Percentiles rank a stretch among this genome's conserved stretches.
Conservation (phyloP, 2,797 vertebrate genomes). For the Megaceryle alcyon region DNA sequence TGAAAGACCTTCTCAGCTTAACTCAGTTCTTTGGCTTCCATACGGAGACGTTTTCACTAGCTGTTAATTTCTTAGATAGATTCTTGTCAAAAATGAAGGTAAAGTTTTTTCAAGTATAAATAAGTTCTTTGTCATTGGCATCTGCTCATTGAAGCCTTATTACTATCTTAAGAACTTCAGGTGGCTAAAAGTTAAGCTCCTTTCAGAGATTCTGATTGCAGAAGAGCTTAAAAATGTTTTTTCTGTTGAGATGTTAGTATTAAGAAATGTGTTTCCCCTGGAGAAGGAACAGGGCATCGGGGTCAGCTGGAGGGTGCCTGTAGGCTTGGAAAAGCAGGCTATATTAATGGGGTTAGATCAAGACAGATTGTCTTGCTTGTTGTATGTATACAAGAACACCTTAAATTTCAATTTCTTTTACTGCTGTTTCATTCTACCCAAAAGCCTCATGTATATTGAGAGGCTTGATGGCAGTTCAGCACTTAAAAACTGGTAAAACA, state of each 20-base stretch:
- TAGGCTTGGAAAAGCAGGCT: background rate
- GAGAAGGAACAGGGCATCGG: background rate
- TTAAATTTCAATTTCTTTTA: background rate
- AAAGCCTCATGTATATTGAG: background rate
- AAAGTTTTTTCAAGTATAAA: background rate
- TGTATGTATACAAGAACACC: background rate
- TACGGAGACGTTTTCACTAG: conserved; percentile 91
- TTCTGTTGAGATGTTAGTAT: background rate
- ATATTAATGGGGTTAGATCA: background rate
- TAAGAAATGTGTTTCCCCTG: background rate
- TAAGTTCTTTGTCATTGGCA: background rate
- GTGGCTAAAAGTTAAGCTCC: background rate
- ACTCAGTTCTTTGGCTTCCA: conserved; percentile 94
- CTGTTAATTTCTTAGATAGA: conserved; percentile 91
- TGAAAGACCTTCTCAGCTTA: conserved; percentile 93
- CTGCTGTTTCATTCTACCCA: background rate
- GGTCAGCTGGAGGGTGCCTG: background rate
- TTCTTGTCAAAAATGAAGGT: conserved; percentile 97
- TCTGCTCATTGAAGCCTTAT: background rate
- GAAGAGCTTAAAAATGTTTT: background rate
- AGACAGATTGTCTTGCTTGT: background rate
- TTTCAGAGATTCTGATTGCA: background rate
- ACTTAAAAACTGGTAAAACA: background rate
- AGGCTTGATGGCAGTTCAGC: background rate
- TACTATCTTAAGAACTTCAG: background rate